Evolutionary conservation across 2,888 invertebrate genomes (phyloP).

Genomic region (Hecatera dysodea): DNA sequence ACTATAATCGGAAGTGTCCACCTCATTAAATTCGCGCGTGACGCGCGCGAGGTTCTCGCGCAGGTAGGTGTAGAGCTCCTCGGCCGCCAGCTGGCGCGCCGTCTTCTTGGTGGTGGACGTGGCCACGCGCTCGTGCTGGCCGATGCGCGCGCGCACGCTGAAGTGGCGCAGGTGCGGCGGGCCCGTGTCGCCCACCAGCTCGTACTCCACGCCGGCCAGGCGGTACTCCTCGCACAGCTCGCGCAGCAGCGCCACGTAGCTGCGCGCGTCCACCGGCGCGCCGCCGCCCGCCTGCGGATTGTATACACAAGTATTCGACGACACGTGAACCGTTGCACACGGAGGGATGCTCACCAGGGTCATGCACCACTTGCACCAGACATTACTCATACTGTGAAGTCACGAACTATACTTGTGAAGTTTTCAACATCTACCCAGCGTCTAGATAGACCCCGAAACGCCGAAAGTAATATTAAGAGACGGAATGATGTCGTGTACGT

Average conservation of each 20-base stretch:
- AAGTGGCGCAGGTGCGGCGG: conserved; percentile 93
- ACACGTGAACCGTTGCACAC: too few relatives aligned
- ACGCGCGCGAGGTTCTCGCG: conserved; percentile 78
- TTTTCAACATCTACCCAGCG: too few relatives aligned
- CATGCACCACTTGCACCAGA: too few relatives aligned
- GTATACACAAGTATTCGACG: too few relatives aligned
- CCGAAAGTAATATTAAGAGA: too few relatives aligned
- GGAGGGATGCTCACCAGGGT: too few relatives aligned
- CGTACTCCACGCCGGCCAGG: conserved; percentile 89
- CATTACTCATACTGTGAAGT: too few relatives aligned
- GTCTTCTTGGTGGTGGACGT: conserved; percentile 92
- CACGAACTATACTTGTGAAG: too few relatives aligned
- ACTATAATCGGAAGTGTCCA: conserved; percentile 50
- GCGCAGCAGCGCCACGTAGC: conserved; percentile 82
- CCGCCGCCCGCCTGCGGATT: conserved; percentile 1
- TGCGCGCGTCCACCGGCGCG: conserved; percentile 67
- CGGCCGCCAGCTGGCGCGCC: conserved; percentile 92
- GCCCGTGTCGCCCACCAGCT: conserved; percentile 91
- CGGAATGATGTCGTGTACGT: too few relatives aligned
- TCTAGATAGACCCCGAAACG: too few relatives aligned
- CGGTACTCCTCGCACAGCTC: conserved; percentile 88
- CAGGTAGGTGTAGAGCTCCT: conserved; percentile 81
- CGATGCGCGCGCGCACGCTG: conserved; percentile 90
- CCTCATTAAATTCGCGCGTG: conserved; percentile 84
- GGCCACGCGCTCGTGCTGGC: conserved; percentile 88